Percentiles rank a stretch among this genome's conserved stretches.
phyloP scores from a whole-genome alignment of 92 coral and sea anemone species.

The Pocillopora meandrina region DNA sequence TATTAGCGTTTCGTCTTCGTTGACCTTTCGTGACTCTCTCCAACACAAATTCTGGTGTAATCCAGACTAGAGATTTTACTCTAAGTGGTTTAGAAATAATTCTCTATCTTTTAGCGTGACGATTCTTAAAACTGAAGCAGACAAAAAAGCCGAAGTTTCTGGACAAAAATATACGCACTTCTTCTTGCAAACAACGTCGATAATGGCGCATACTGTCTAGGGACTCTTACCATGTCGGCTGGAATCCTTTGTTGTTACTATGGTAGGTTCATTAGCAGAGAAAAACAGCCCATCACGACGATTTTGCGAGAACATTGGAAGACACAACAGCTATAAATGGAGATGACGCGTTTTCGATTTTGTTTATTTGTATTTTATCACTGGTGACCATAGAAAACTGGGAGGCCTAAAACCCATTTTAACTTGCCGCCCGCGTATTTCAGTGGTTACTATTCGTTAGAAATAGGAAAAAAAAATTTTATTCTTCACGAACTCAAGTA shows the following conservation, averaged over 20 bases:
- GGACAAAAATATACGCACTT: neutral
- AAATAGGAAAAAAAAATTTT: neutral
- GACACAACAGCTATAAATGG: neutral
- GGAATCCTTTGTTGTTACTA: neutral
- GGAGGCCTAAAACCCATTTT: neutral
- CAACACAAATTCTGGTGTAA: neutral
- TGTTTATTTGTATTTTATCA: neutral
- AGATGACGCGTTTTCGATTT: neutral
- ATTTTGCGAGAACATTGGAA: neutral
- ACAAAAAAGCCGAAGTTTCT: neutral
- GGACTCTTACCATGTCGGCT: neutral
- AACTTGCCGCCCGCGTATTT: neutral
- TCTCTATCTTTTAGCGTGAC: neutral
- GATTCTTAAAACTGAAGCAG: neutral
- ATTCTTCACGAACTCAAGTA: too few species aligned
- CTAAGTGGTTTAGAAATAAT: neutral
- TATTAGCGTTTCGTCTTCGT: neutral
- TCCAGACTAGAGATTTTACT: neutral
- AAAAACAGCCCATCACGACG: neutral
- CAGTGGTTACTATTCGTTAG: neutral
- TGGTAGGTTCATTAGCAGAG: neutral
- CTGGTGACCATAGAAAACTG: neutral
- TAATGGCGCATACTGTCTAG: neutral
- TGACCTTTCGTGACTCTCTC: neutral
- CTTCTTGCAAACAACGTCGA: neutral